Conservation (phyloP, 2,797 vertebrate species). For the Catamblyrhynchus diadema region DNA sequence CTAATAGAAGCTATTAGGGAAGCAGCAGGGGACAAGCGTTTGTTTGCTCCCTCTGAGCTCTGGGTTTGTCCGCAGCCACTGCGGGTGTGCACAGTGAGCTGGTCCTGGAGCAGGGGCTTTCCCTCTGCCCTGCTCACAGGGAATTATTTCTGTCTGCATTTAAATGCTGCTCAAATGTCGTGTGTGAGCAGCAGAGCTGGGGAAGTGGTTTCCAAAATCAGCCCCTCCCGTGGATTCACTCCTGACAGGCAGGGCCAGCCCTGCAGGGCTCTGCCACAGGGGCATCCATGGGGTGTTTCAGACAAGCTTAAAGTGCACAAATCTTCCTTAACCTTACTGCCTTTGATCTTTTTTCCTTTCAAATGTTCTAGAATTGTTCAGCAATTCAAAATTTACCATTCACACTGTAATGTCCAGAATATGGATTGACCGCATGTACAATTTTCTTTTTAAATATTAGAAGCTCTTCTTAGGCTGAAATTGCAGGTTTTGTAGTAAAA, state of each 20-base stretch:
- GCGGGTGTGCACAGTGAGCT: background rate
- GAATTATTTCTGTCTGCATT: background rate
- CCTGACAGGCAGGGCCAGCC: background rate
- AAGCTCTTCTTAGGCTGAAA: background rate
- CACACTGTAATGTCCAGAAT: background rate
- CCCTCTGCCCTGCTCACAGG: background rate
- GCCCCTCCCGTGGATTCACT: fast-evolving
- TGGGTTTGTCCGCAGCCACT: background rate
- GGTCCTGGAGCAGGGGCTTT: background rate
- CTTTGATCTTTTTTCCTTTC: background rate
- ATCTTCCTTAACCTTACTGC: background rate
- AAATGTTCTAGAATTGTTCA: background rate
- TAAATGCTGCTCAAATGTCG: background rate
- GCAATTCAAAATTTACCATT: background rate
- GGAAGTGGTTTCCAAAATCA: background rate
- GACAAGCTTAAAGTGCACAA: background rate
- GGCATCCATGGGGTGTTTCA: fast-evolving
- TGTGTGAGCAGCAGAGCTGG: background rate
- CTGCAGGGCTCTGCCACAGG: background rate
- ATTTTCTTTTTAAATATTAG: background rate
- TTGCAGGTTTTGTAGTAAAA: background rate
- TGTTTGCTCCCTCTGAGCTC: background rate
- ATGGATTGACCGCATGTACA: background rate
- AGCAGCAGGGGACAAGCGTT: slow-evolving; percentile 5
- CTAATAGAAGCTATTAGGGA: slow-evolving; percentile 9